A percentile compares a stretch with the other conserved stretches of the same genome.
phyloP scores from a whole-genome alignment of 2,113 vertebrate species.

The Tenebrosternarchus preto region DNA sequence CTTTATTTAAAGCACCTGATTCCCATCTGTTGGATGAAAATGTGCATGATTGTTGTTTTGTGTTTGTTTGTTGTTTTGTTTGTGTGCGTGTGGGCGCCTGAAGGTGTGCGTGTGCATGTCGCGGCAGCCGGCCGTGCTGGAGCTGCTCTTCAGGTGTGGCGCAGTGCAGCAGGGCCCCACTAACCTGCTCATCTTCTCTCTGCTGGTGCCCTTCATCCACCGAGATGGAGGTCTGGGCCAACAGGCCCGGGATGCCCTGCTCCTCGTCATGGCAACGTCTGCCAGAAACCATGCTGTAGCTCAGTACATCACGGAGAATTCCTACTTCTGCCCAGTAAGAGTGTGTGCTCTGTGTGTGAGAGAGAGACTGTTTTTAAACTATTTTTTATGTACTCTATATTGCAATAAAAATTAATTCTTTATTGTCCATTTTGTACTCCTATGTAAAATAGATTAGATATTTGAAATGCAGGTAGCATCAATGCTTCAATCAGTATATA shows the following conservation, averaged over 20 bases:
- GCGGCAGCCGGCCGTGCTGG: constrained; percentile 84
- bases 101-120: constrained; percentile 86
- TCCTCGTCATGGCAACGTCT: constrained; percentile 93
- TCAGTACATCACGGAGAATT: constrained; percentile 88
- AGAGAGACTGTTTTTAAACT: no score
- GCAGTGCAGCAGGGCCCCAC: constrained; percentile 80
- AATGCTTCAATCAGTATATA: no score
- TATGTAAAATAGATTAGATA: no score
- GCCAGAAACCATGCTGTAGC: constrained; percentile 84
- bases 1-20: not conserved
- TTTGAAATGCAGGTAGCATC: no score
- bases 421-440: no score
- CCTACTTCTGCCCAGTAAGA: constrained; percentile 96
- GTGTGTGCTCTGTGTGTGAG: constrained; percentile 13
- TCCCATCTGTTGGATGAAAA: not conserved
- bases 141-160: constrained; percentile 86
- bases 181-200: constrained; percentile 91
- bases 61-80: not conserved
- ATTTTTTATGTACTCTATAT: no score
- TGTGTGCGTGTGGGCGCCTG: not conserved
- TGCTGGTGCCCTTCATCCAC: constrained; percentile 94
- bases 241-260: constrained; percentile 90
- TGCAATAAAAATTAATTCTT: no score
- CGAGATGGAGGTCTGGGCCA: constrained; percentile 90
- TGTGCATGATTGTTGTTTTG: no score